phyloP scores from a whole-genome alignment of 2,888 invertebrate genomes.

The Tigriopus californicus region DNA sequence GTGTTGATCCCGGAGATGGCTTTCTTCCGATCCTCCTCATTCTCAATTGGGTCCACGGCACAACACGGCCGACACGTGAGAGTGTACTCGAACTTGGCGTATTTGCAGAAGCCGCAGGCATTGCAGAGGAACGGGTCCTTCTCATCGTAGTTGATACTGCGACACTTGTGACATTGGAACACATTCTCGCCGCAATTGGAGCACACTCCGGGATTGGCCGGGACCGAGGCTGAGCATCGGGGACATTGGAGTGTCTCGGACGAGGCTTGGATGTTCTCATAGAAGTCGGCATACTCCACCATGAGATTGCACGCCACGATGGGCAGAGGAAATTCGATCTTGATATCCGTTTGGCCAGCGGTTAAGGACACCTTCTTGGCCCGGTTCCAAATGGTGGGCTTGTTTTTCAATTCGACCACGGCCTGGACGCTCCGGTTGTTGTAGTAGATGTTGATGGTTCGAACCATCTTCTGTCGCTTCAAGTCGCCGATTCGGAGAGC shows the following conservation, averaged over 20 bases:
- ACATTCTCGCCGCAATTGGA: slow-evolving; percentile 95
- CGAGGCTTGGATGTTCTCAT: slow-evolving; percentile 71
- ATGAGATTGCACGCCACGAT: slow-evolving; percentile 94
- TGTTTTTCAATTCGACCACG: slow-evolving; percentile 90
- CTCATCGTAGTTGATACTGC: slow-evolving; percentile 96
- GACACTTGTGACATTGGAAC: slow-evolving; percentile 44
- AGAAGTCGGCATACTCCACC: slow-evolving; percentile 95
- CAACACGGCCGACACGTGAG: slow-evolving; percentile 76
- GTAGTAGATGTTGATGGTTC: slow-evolving; percentile 86
- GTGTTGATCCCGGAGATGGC: slow-evolving; percentile 77
- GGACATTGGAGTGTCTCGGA: slow-evolving; percentile 89
- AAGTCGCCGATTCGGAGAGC: slow-evolving; percentile 81
- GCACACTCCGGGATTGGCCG: slow-evolving; percentile 92
- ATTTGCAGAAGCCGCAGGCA: slow-evolving; percentile 96
- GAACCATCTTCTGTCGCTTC: slow-evolving; percentile 91
- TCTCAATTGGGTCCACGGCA: slow-evolving; percentile 91
- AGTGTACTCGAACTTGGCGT: slow-evolving; percentile 94
- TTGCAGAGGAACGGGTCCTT: slow-evolving; percentile 97
- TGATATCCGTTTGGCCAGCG: slow-evolving; percentile 83
- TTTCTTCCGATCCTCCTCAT: slow-evolving; percentile 87
- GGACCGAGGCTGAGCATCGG: slow-evolving; percentile 85
- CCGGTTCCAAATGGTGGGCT: slow-evolving; percentile 90
- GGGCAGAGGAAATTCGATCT: slow-evolving; percentile 88
- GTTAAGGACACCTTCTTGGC: slow-evolving; percentile 77
- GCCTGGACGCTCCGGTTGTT: slow-evolving; percentile 82